Percentiles rank a stretch among this genome's conserved stretches.
Evolutionary conservation across 1,140 invertebrate species (phyloP).

Genomic region (Mactra quadrangularis): DNA sequence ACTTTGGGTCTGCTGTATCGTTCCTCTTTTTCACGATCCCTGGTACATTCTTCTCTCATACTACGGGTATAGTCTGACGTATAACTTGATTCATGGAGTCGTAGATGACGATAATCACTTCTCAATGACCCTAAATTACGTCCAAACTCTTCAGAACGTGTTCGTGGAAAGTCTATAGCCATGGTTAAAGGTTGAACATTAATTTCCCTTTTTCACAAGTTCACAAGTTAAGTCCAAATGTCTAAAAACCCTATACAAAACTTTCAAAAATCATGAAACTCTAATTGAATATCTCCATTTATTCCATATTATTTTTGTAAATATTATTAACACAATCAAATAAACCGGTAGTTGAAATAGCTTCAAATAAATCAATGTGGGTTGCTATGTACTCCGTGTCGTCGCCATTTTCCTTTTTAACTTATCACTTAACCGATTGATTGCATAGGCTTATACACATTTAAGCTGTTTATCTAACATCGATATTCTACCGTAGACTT

Average conservation of each 20-base stretch:
- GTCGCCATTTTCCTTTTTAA: conserved; percentile 58
- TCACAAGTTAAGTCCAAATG: neutral
- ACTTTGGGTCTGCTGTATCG: conserved; percentile 32
- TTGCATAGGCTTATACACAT: conserved; percentile 41
- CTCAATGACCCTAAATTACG: neutral
- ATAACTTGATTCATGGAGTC: conserved; percentile 28
- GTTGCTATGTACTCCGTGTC: conserved; percentile 42
- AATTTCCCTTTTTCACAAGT: neutral
- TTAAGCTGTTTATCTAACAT: conserved; percentile 60
- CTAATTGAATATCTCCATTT: no score
- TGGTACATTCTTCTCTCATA: neutral
- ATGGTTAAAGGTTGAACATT: neutral
- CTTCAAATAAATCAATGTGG: conserved; percentile 41
- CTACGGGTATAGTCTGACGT: conserved; percentile 33
- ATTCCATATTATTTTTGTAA: neutral
- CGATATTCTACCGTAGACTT: conserved; percentile 42
- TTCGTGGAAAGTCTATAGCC: no score
- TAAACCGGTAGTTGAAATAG: conserved; percentile 20
- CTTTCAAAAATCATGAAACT: neutral
- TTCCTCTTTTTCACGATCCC: conserved; percentile 5
- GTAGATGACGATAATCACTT: conserved; percentile 19
- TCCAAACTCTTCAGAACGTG: neutral
- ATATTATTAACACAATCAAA: neutral
- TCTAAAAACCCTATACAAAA: conserved; percentile 1
- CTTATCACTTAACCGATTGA: conserved; percentile 51